Evolutionary conservation across 2,797 vertebrate genomes (phyloP).

Genomic region (Spheniscus humboldti): DNA sequence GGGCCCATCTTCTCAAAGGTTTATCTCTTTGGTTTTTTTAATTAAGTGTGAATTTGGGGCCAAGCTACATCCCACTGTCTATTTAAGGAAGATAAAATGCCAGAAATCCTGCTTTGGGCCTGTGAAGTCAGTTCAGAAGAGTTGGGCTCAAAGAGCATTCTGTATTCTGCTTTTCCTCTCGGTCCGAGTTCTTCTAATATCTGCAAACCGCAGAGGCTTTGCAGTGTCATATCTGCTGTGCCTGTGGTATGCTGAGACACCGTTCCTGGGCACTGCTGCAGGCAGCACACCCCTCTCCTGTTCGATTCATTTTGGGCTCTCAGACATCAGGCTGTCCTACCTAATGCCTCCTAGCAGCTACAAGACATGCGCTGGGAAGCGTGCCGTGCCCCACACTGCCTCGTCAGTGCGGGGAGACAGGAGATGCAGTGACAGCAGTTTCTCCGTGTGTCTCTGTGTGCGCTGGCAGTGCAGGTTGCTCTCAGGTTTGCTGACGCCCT

Average conservation of each 20-base stretch:
- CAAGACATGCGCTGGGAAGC: neutral
- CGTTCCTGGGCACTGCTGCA: neutral
- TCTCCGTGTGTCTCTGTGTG: rapidly evolving
- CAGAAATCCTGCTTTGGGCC: neutral
- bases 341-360: neutral
- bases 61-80: neutral
- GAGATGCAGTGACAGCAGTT: neutral
- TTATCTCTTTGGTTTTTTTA: neutral
- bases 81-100: constrained; percentile 17
- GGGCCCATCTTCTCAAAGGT: neutral
- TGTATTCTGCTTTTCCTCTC: neutral
- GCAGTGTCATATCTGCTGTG: neutral
- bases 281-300: neutral
- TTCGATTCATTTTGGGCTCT: neutral
- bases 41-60: neutral
- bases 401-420: rapidly evolving
- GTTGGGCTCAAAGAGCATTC: neutral
- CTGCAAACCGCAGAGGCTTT: neutral
- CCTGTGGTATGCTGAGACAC: neutral
- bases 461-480: neutral
- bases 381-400: neutral
- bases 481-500: constrained; percentile 11
- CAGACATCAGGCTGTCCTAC: neutral
- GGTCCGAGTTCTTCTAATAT: neutral
- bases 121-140: constrained; percentile 35